phyloP scores from a whole-genome alignment of 2,797 vertebrate genomes.

The Gobionotothen gibberifrons region DNA sequence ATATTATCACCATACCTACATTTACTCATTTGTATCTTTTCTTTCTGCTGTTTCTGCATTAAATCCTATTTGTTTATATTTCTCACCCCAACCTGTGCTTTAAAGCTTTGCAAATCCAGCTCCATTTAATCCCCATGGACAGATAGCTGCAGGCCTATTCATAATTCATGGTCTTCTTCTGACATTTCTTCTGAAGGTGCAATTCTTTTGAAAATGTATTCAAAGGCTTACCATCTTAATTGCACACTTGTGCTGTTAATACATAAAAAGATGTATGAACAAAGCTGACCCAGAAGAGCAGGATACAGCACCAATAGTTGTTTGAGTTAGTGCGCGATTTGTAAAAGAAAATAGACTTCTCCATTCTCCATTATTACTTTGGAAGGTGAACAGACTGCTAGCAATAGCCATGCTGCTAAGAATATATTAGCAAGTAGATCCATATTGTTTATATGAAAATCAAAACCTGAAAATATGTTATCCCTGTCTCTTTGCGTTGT shows the following conservation, averaged over 20 bases:
- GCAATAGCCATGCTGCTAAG: too few species aligned
- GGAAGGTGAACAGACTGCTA: too few species aligned
- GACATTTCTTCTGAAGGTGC: slow-evolving; percentile 38
- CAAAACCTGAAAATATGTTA: too few species aligned
- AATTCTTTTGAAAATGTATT: slow-evolving; percentile 30
- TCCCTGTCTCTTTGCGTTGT: too few species aligned
- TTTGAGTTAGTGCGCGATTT: slow-evolving; percentile 7
- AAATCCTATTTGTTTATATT: slow-evolving; percentile 31
- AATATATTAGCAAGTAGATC: too few species aligned
- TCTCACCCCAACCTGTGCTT: slow-evolving; percentile 30
- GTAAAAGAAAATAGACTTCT: background rate
- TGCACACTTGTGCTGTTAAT: slow-evolving; percentile 38
- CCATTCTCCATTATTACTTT: background rate
- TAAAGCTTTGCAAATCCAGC: slow-evolving; percentile 34
- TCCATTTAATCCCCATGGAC: slow-evolving; percentile 44
- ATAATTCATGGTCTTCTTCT: slow-evolving; percentile 45
- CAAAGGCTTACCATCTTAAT: slow-evolving; percentile 35
- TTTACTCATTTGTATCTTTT: slow-evolving; percentile 17
- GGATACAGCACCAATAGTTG: slow-evolving; percentile 19
- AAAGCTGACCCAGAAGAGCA: slow-evolving; percentile 15
- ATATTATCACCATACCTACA: slow-evolving; percentile 3
- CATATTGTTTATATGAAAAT: too few species aligned
- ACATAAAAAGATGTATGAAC: slow-evolving; percentile 47
- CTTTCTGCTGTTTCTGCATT: slow-evolving; percentile 27
- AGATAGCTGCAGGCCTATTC: slow-evolving; percentile 50